Conservation (phyloP, 2,113 vertebrate species). For the Arothron firmamentum region DNA sequence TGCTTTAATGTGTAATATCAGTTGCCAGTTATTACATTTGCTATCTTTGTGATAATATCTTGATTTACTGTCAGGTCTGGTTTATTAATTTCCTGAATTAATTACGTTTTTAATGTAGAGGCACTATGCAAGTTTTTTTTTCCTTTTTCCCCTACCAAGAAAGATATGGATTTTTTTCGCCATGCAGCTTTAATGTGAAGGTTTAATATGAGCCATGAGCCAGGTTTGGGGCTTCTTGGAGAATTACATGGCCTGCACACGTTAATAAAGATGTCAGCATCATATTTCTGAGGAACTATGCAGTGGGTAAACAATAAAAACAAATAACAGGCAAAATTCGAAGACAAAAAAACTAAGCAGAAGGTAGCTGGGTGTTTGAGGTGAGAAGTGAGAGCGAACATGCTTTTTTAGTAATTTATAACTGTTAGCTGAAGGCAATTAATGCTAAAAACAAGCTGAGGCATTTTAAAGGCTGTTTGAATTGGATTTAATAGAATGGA, state of each 20-base stretch:
- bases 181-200: slow-evolving; percentile 27
- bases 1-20: too few relatives aligned
- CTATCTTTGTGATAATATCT: too few relatives aligned
- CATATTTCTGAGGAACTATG: slow-evolving; percentile 3
- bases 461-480: not conserved
- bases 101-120: too few relatives aligned
- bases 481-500: not conserved
- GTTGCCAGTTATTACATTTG: too few relatives aligned
- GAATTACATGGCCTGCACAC: slow-evolving; percentile 3
- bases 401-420: slow-evolving; percentile 1
- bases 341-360: not conserved
- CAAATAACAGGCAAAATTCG: not conserved
- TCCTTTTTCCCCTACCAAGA: not conserved
- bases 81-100: slow-evolving; percentile 6
- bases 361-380: not conserved
- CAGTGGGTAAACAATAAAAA: slow-evolving; percentile 1
- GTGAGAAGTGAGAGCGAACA: slow-evolving; percentile 1
- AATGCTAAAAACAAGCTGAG: not conserved
- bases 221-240: slow-evolving; percentile 16
- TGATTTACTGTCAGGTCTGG: slow-evolving; percentile 1
- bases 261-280: slow-evolving; percentile 1
- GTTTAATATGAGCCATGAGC: slow-evolving; percentile 10
- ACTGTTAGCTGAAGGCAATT: slow-evolving; percentile 16
- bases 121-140: too few relatives aligned
- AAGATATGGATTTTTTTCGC: slow-evolving; percentile 22